A percentile compares a stretch with the other conserved stretches of the same genome.
Conservation (phyloP, 2,888 invertebrate species). For the Thelaira solivaga region DNA sequence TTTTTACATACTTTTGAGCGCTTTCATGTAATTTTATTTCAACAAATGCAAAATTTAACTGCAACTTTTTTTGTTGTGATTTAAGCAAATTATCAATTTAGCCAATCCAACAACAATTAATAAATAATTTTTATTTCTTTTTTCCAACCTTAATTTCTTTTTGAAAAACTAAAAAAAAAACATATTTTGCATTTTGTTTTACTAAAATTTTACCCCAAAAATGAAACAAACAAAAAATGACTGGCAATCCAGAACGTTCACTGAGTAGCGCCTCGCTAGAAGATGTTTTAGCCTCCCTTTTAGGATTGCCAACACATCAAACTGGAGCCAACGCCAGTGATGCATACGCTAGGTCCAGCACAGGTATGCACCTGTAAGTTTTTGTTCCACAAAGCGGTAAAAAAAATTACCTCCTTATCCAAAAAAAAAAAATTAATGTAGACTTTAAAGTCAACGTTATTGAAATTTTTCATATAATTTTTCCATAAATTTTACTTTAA, state of each 20-base stretch:
- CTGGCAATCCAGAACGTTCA: slow-evolving; percentile 79
- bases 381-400: slow-evolving; percentile 76
- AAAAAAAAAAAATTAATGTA: no score
- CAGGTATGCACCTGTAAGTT: slow-evolving; percentile 87
- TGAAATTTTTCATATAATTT: no score
- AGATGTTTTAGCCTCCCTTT: slow-evolving; percentile 94
- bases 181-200: slow-evolving; percentile 29
- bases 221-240: slow-evolving; percentile 35
- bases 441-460: no score
- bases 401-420: no score
- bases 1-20: slow-evolving; percentile 39
- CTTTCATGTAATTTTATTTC: slow-evolving; percentile 54
- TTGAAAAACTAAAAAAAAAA: not conserved
- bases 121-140: slow-evolving; percentile 46
- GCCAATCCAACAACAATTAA: slow-evolving; percentile 20
- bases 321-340: slow-evolving; percentile 70
- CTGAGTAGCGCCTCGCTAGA: slow-evolving; percentile 92
- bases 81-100: not conserved
- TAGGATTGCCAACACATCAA: slow-evolving; percentile 84
- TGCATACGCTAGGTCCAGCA: slow-evolving; percentile 83
- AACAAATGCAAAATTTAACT: slow-evolving; percentile 33
- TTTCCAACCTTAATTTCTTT: slow-evolving; percentile 18
- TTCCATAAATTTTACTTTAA: no score
- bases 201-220: not conserved
- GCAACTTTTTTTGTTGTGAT: slow-evolving; percentile 8